Base-by-base conservation (phyloP, 2,797 vertebrate genomes). In the Valencia hispanica region DNA sequence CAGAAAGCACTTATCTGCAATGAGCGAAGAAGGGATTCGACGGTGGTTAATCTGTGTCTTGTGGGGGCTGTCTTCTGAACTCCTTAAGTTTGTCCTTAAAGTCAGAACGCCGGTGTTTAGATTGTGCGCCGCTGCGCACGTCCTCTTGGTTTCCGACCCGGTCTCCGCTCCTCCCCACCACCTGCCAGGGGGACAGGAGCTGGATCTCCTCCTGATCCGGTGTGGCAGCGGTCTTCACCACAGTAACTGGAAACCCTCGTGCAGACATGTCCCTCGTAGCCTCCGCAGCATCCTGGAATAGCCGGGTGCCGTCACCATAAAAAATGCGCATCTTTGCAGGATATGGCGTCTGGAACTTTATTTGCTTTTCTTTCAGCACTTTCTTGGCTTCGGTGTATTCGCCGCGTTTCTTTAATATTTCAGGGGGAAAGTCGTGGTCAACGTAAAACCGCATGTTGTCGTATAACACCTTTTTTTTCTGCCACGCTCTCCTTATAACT, bases 241-340 rank as follows among this genome's bases (percentile, higher is more conserved):
- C n/a, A n/a, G n/a, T n/a, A n/a, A 76, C 51, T 76, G 55, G 30
- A 18, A 69, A 27, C 39, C 74, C 51, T 70, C 41, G 25, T 25
- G 27, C 53, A 30, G 20, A 30, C 74, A 75, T n/a, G n/a, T n/a
- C n/a, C n/a, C n/a, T n/a, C n/a, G n/a, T n/a, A n/a, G n/a, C n/a
- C n/a, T n/a, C n/a, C 32, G 74, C 66, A 47, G 0, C 45, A 47
- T 59, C 59, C 22, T 70, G 12, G 2, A 34, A 59, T 18, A 27
- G 53, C 51, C 0, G 0, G 22, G 41, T 59, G 15, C 0, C 27
- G 34, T 72, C 20, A 2, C 36, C 68, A 22, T 59, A 48, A 17
- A 76, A 76, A 8, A 70, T 34, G 3, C 6, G 27, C 22, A 1
- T 70, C 53, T 27, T 70, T 41, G 32, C 0, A 22, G 75, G 68